These are phyloP conservation scores for Alectoris magna DNA, from an alignment of 2,797 vertebrate genomes.

Conservation along the genomic window DNA sequence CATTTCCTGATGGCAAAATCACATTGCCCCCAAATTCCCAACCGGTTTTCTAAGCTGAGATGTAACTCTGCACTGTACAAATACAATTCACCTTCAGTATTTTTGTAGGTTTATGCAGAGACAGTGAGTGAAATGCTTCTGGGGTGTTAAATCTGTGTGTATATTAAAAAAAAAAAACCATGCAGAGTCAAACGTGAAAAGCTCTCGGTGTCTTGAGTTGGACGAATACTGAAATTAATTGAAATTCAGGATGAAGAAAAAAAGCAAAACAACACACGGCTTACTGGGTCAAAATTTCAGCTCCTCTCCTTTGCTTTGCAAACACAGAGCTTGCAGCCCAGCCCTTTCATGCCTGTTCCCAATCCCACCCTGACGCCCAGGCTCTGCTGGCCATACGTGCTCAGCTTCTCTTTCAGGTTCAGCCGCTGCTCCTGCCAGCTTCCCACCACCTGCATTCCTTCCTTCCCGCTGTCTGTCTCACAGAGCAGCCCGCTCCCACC, in stretches of 20 bases:
- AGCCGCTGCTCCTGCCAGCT: slow-evolving; percentile 27
- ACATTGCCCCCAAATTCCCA: background rate
- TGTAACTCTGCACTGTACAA: background rate
- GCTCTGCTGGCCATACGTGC: background rate
- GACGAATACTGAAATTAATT: background rate
- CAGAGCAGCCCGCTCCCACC: background rate
- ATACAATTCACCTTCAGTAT: background rate
- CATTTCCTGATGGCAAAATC: background rate
- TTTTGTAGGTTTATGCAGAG: background rate
- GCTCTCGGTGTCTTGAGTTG: background rate
- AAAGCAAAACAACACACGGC: background rate
- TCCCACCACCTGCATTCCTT: background rate
- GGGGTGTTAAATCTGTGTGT: background rate
- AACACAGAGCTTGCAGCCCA: background rate
- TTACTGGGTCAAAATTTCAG: background rate
- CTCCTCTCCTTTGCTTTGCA: slow-evolving; percentile 7
- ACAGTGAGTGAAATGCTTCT: background rate
- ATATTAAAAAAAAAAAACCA: background rate
- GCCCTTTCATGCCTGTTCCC: background rate
- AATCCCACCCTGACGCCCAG: background rate
- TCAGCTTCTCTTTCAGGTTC: slow-evolving; percentile 49
- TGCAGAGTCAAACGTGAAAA: background rate
- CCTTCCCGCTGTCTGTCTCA: background rate
- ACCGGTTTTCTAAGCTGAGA: background rate
- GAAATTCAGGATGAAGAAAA: background rate